Base-by-base conservation (phyloP, 2,113 vertebrate species). In the Hipposideros armiger region DNA sequence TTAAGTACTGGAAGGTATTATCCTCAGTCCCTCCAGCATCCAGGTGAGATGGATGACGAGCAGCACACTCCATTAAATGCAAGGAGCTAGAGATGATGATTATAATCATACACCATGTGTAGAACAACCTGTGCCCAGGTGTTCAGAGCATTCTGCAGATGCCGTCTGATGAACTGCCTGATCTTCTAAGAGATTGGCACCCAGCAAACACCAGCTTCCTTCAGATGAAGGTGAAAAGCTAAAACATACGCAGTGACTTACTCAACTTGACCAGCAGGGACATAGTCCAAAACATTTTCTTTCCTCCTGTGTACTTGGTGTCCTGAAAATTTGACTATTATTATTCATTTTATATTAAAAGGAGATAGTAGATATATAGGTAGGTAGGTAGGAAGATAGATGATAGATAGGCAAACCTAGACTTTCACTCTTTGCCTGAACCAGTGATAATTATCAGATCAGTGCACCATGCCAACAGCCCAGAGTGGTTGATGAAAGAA, bases 11-110 rank as follows among this genome's bases (percentile, higher is more conserved):
- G 56, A 86, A 2, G 93, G 95, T 95, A 69, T 64, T 87, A 95
- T 95, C 70, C 66, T 87, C 95, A 97, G 95, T 97, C 89, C 78
- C 15, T 52, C 17, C 56, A 95, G 22, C 58, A 93, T 93, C 94
- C 64, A 2, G 30, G 7, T 87, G 86, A 91, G 54, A 83, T 17
- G 32, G 88, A 97, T 93, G 82, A 69, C 50, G 93, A 91, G 72
- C 5, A 72, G 22, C 50, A 20, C 26, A 32, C 69, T 92, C 77
- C 4, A 6, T 69, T 47, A 81, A 77, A 64, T 30, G 30, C 47
- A 81, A 45, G 85, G 74, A 95, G 80, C 94, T 54, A 32, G 69
- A 56, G 64, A 36, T 22, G 58, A 9, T 66, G 86, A 94, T 96
- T 76, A 73, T 17, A 84, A 82, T 84, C 87, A 82, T 28, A 16